A percentile compares a stretch with the other conserved stretches of the same genome.
Evolutionary conservation across 2,888 invertebrate species (phyloP).

Genomic region (Thumatha senex): DNA sequence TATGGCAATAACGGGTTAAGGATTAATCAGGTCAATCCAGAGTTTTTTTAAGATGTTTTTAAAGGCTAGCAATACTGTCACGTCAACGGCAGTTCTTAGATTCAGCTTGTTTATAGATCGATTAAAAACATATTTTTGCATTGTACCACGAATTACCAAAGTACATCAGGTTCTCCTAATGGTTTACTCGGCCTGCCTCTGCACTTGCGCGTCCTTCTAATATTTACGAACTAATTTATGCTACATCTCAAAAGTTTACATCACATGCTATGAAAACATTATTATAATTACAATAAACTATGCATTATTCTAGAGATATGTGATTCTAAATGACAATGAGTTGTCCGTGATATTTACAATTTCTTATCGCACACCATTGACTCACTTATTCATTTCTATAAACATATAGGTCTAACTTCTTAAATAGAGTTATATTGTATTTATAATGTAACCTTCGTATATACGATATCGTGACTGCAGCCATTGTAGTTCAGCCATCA

Average conservation of each 20-base stretch:
- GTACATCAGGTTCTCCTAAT: neutral
- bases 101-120: too few species aligned
- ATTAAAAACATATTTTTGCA: too few species aligned
- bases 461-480: neutral
- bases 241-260: constrained; percentile 37
- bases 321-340: constrained; percentile 37
- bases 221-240: constrained; percentile 10
- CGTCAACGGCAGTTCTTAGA: too few species aligned
- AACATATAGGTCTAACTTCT: neutral
- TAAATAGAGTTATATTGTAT: neutral
- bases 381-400: constrained; percentile 14
- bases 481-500: neutral
- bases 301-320: constrained; percentile 31
- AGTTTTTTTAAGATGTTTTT: too few species aligned
- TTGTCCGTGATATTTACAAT: constrained; percentile 18
- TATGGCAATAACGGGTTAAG: too few species aligned
- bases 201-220: neutral
- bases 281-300: constrained; percentile 35
- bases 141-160: too few species aligned
- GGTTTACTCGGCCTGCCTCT: neutral
- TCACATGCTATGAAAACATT: constrained; percentile 33
- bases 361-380: constrained; percentile 20
- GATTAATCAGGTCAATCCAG: too few species aligned
- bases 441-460: neutral
- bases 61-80: too few species aligned